Base-by-base conservation (phyloP, 2,113 vertebrate species). In the Eidolon helvum region DNA sequence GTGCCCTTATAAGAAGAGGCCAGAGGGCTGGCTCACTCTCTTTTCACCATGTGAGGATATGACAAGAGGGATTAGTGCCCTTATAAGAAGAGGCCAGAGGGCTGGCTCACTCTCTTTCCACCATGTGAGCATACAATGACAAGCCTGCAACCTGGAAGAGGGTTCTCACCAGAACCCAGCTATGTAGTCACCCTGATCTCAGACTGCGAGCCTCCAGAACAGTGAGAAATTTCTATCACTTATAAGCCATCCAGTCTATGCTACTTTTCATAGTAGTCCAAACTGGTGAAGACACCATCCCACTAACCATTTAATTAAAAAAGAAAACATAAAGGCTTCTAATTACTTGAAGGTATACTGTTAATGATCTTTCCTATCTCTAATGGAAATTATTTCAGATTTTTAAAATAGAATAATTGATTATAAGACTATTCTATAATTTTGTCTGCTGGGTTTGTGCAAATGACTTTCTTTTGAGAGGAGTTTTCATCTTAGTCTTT, bases 371-470 rank as follows among this genome's bases (percentile, higher is more conserved):
- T 96, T 95, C 33, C 6, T 95, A 16, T 95, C 28, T 95, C 89
- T 98, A 93, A 57, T 38, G 19, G 45, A 86, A 96, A 95, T 78
- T 57, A 50, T 92, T 80, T 91, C 74, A 85, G 15, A 57, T 43
- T 79, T 95, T 77, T 57, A 68, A 93, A 94, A 72, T 57, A 97
- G 15, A 84, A 63, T 72, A 66, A 93, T 87, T 65, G 43, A 69
- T 53, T 10, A 9, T 65, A 45, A 57, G 48, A 78, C 7, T 77
- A 50, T 59, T 80, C 5, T 24, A 89, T 0, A 82, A 7, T 80
- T 92, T 72, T 90, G 18, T 63, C 18, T 82, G 7, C 7, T 83
- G 33, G 24, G 40, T 61, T 35, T 87, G 9, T 92, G 28, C 18
- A 83, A 93, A 61, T 89, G 78, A 68, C 30, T 84, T 65, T 50